These are phyloP conservation scores for Chrysochloris asiatica DNA, from an alignment of 2,113 vertebrate species.

Conservation along the genomic window DNA sequence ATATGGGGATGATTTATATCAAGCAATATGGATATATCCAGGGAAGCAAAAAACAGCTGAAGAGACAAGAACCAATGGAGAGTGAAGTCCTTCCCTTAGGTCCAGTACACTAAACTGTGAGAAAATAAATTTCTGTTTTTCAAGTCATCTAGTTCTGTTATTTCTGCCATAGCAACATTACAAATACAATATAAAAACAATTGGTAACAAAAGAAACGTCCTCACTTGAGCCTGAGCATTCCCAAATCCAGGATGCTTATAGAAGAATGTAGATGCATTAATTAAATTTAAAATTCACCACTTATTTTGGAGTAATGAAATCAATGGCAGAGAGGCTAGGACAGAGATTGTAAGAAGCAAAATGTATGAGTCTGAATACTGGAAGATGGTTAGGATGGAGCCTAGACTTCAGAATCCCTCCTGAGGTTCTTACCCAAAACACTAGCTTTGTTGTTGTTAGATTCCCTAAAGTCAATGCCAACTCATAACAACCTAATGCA, in stretches of 20 bases:
- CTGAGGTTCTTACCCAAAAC: not conserved
- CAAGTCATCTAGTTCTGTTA: not conserved
- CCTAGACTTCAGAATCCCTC: not conserved
- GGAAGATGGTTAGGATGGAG: not conserved
- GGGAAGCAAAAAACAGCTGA: not conserved
- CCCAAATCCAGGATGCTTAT: not conserved
- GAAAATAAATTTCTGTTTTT: not conserved
- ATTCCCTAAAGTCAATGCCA: too few species aligned
- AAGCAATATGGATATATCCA: too few species aligned
- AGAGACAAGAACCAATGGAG: not conserved
- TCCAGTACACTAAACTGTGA: not conserved
- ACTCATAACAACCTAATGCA: too few species aligned
- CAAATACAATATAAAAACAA: not conserved
- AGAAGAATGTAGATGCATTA: not conserved
- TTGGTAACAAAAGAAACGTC: not conserved
- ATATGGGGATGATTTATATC: not conserved
- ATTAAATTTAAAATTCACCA: not conserved
- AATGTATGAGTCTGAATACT: not conserved
- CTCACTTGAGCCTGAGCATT: not conserved
- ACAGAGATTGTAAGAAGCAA: not conserved
- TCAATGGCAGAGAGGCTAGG: not conserved
- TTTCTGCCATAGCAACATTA: not conserved
- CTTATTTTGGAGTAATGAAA: not conserved
- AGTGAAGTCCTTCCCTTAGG: too few species aligned
- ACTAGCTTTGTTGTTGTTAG: too few species aligned